Base-by-base conservation (phyloP, 2,888 invertebrate species). In the Cosmia trapezina region DNA sequence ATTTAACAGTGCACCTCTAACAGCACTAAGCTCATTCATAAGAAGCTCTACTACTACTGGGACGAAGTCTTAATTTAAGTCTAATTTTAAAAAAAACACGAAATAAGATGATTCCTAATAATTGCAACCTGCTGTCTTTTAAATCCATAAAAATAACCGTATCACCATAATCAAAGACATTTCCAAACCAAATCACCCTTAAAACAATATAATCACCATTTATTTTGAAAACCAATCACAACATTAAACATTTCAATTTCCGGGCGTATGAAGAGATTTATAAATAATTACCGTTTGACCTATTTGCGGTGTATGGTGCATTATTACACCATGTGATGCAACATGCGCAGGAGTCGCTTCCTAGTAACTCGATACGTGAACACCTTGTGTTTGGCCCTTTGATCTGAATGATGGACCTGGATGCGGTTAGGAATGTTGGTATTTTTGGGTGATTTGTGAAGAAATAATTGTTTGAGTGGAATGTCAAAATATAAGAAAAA, bases 231-330 rank as follows among this genome's bases (percentile, higher is more conserved):
- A 37, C 53, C 80, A 80, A 80, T 76, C 80, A 87, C 77, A 86
- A 86, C 81, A 86, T 81, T 83, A 53, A 77, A 56, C 78, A 72
- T 71, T 71, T 72, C 70, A 83, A 83, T 89, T 89, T 86, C 86
- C 89, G 89, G 87, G 83, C 74, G 83, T 81, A 86, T 91, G 90
- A 89, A 93, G 92, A 91, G 93, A 90, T 92, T 93, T 94, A 95
- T 94, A 93, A 94, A 94, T 95, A 95, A 93, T 92, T 89, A 86
- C 88, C 68, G 65, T 66, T 66, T 80, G 91, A 87, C 93, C 92
- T 76, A 92, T 61, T 84, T 89, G 90, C 80, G 76, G 80, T 87
- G 87, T 88, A 84, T 84, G 85, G 86, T 88, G 91, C 91, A 90
- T 90, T 92, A 91, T 88, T 89, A 78, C 83, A 80, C 78, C 70